These are phyloP conservation scores for Magallana ariakensis DNA, from an alignment of 1,140 invertebrate species.

Conservation along the genomic window DNA sequence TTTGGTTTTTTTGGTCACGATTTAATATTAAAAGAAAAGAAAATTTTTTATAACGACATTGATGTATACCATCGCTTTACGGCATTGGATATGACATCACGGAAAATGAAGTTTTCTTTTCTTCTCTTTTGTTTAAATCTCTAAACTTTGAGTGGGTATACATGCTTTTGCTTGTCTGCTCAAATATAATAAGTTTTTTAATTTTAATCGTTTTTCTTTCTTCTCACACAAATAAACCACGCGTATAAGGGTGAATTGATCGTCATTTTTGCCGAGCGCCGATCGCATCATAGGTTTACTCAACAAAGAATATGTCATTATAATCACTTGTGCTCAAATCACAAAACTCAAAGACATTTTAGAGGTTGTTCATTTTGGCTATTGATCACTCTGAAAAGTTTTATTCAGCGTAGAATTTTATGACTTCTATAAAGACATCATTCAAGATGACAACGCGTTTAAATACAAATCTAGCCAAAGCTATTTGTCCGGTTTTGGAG, in stretches of 20 bases:
- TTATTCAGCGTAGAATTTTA: not conserved
- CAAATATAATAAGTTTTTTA: conserved; percentile 10
- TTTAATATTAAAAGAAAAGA: too few species aligned
- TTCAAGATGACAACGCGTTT: conserved; percentile 4
- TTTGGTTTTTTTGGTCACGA: too few species aligned
- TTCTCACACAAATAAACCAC: too few species aligned
- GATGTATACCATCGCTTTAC: too few species aligned
- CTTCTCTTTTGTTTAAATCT: not conserved
- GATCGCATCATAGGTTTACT: too few species aligned
- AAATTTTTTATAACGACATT: too few species aligned
- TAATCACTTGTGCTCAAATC: conserved; percentile 9
- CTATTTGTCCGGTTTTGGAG: not conserved
- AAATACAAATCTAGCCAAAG: not conserved
- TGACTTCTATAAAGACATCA: not conserved
- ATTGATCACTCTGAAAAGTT: not conserved
- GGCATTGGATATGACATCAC: too few species aligned
- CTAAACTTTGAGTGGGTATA: not conserved
- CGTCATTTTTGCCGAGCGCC: too few species aligned
- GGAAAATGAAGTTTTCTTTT: too few species aligned
- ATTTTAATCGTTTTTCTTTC: not conserved
- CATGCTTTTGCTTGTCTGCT: not conserved
- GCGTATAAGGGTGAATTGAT: too few species aligned
- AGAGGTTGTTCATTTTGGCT: conserved; percentile 4
- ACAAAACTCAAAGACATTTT: not conserved
- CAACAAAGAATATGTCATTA: too few species aligned